Conservation (phyloP, 2,113 vertebrate genomes). For the Grammomys dolichurus region DNA sequence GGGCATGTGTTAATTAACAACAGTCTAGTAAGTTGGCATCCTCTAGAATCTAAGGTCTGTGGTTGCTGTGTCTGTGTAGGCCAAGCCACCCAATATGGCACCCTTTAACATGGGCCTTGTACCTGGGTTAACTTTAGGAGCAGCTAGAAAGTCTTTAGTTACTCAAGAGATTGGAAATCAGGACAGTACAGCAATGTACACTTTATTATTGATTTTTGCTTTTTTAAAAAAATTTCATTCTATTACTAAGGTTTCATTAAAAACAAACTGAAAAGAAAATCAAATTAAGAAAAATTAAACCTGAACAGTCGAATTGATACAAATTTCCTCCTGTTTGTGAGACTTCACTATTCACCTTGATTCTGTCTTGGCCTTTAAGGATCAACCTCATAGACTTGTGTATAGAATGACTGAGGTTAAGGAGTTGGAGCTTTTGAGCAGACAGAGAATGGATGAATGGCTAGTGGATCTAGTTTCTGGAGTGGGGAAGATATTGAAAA, state of each 20-base stretch:
- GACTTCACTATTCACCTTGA: not conserved
- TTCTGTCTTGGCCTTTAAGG: not conserved
- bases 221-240: constrained; percentile 38
- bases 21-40: not conserved
- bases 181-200: not conserved
- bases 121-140: not conserved
- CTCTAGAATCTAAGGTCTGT: not conserved
- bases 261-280: constrained; percentile 23
- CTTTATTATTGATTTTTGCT: constrained; percentile 13
- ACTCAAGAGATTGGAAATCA: not conserved
- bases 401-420: not conserved
- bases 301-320: not conserved
- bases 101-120: constrained; percentile 22
- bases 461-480: not conserved
- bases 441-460: not conserved
- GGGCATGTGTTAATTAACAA: not conserved
- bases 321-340: not conserved
- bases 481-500: not conserved
- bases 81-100: not conserved
- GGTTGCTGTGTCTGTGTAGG: not conserved
- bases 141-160: not conserved
- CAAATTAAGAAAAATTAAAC: not conserved
- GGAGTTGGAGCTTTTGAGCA: not conserved
- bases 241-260: not conserved
- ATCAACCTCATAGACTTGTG: not conserved